Base-by-base conservation (phyloP, 2,888 invertebrate genomes). In the Caenorhabditis sinica region DNA sequence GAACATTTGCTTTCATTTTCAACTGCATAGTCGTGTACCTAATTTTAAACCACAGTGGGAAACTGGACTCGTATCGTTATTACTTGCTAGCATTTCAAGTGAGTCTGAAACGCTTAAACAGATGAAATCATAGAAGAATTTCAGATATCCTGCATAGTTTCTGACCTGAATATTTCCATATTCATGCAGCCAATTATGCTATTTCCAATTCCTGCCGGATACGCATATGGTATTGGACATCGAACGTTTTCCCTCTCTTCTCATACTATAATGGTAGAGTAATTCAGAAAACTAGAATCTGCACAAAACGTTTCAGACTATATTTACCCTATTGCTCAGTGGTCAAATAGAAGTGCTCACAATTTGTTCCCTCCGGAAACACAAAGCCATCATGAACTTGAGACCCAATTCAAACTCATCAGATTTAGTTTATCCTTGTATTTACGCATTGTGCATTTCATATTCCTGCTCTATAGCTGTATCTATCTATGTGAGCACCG, bases 361-460 rank as follows among this genome's bases (percentile, higher is more conserved):
- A 0, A 56, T 77, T 13, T 77, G 77, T 20, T 77, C 69, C 36
- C 13, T 77, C 1, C n/a, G 69, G n/a, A 77, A 77, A 61, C 77
- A 77, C 25, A 60, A 69, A 17, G 77, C 69, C 2, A 61, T 77
- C 9, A 69, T 61, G 61, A 45, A 69, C 2, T 20, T 77, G 49
- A 36, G 60, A 45, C 45, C 13, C 25, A 58, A 13, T 4, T 30
- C 13, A 1, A 15, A 25, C 2, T 15, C 40, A 33, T 40, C 65
- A 2, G 17, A 40, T n/a, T 13, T 23, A 2, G 17, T 20, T 9
- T 68, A 43, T 23, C 15, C 28, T 17, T 17, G 13, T 2, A 45
- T 28, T n/a, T 65, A 63, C 40, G 1, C 3, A 15, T 8, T 23
- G 0, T 43, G 45, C 20, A 43, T 68, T 20, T 36, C 23, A 1